Conservation (phyloP, 2,888 invertebrate genomes). For the Microctonus brassicae region DNA sequence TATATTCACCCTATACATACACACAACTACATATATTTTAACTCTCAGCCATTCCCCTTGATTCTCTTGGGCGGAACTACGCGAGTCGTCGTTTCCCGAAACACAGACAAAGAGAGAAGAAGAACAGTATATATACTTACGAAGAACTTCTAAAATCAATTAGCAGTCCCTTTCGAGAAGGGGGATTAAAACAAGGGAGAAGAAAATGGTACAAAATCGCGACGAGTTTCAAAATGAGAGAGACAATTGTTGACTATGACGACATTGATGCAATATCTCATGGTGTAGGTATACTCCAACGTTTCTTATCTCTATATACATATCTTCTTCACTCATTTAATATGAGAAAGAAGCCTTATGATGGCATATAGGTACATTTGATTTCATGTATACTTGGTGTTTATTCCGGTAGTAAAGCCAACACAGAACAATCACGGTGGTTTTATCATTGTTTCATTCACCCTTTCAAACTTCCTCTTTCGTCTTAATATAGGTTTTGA, state of each 20-base stretch:
- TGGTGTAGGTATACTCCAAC: neutral
- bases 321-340: constrained; percentile 30
- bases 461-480: constrained; percentile 21
- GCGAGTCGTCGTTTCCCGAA: constrained; percentile 17
- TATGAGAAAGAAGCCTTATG: constrained; percentile 41
- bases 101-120: constrained; percentile 28
- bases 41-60: constrained; percentile 33
- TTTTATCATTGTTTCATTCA: constrained; percentile 49
- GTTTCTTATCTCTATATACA: constrained; percentile 15
- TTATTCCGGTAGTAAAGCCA: constrained; percentile 48
- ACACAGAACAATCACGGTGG: constrained; percentile 59
- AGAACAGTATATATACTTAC: constrained; percentile 23
- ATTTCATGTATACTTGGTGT: constrained; percentile 56
- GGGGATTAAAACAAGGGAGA: constrained; percentile 23
- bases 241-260: neutral
- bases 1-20: neutral
- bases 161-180: constrained; percentile 63
- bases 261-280: neutral
- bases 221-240: constrained; percentile 18
- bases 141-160: constrained; percentile 68
- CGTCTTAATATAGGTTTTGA: neutral
- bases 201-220: neutral
- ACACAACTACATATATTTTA: too few species aligned
- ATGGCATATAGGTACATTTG: constrained; percentile 49
- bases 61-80: constrained; percentile 20